phyloP scores from a whole-genome alignment of 2,888 invertebrate genomes.

The Sminthurinus aureus region DNA sequence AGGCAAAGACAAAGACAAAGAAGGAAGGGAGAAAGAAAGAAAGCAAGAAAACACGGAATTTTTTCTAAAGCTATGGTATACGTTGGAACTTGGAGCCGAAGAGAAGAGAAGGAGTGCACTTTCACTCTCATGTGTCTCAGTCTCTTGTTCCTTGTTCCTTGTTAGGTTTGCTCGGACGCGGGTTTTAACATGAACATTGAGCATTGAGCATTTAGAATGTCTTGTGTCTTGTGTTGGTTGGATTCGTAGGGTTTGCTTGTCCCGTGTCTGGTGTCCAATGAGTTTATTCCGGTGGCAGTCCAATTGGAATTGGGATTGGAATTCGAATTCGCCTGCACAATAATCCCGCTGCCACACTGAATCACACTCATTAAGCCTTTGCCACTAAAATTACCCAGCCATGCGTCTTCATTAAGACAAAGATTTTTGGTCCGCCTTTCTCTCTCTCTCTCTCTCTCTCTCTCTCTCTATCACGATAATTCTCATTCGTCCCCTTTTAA shows the following conservation, averaged over 20 bases:
- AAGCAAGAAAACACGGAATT: too few relatives aligned
- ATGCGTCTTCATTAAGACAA: constrained; percentile 36
- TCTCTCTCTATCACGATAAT: background rate
- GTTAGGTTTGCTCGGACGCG: too few relatives aligned
- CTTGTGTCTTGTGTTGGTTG: too few relatives aligned
- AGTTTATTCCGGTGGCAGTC: constrained; percentile 8
- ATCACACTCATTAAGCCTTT: constrained; percentile 40
- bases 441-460: background rate
- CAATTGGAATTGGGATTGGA: too few relatives aligned
- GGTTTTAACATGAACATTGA: too few relatives aligned
- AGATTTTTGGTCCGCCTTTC: constrained; percentile 29
- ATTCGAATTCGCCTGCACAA: constrained; percentile 1
- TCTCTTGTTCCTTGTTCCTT: background rate
- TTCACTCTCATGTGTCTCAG: too few relatives aligned
- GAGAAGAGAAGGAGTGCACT: background rate
- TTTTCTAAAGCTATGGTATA: background rate
- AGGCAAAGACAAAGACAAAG: too few relatives aligned
- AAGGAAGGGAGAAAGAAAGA: background rate
- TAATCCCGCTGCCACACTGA: constrained; percentile 35
- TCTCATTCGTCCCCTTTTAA: background rate
- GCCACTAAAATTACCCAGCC: constrained; percentile 39
- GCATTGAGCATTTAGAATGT: too few relatives aligned
- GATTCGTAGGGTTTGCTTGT: background rate
- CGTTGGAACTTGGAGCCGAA: background rate
- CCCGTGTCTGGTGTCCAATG: background rate